Percentiles rank a stretch among this genome's conserved stretches.
Conservation (phyloP, 1,140 invertebrate species). For the Drosophila subobscura region DNA sequence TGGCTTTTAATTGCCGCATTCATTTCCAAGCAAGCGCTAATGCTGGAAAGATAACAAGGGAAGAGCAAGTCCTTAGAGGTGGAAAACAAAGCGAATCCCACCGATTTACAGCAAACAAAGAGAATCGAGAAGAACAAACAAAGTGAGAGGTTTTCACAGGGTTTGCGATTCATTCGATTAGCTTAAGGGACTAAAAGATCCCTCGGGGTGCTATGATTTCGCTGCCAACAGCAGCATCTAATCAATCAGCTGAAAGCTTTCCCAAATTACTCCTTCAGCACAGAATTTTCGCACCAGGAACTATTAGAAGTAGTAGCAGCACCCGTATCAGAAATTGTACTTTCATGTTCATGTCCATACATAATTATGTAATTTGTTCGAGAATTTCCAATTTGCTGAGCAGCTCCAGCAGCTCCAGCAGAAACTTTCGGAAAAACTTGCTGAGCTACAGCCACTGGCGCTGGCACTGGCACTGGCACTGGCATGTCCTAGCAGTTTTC, state of each 20-base stretch:
- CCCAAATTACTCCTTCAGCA: background rate
- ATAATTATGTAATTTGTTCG: constrained; percentile 33
- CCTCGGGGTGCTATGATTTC: background rate
- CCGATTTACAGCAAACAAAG: constrained; percentile 10
- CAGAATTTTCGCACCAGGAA: background rate
- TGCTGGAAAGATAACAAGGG: constrained; percentile 16
- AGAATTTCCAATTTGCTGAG: constrained; percentile 9
- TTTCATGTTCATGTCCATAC: constrained; percentile 31
- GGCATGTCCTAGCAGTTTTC: constrained; percentile 7
- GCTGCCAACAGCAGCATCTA: background rate
- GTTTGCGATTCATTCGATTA: background rate
- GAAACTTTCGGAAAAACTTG: constrained; percentile 32
- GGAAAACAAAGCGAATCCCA: background rate
- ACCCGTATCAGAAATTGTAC: background rate
- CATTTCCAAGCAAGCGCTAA: constrained; percentile 48
- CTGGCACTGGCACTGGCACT: constrained; percentile 16
- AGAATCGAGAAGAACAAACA: background rate
- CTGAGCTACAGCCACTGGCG: background rate
- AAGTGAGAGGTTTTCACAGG: background rate
- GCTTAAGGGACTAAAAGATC: no score
- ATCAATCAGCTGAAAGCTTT: constrained; percentile 29
- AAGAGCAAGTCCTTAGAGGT: background rate
- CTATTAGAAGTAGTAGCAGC: background rate
- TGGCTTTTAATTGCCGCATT: constrained; percentile 54
- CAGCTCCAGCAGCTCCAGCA: background rate